These are phyloP conservation scores for Cyrtorhinus lividipennis DNA, from an alignment of 1,140 invertebrate genomes.

Conservation along the genomic window DNA sequence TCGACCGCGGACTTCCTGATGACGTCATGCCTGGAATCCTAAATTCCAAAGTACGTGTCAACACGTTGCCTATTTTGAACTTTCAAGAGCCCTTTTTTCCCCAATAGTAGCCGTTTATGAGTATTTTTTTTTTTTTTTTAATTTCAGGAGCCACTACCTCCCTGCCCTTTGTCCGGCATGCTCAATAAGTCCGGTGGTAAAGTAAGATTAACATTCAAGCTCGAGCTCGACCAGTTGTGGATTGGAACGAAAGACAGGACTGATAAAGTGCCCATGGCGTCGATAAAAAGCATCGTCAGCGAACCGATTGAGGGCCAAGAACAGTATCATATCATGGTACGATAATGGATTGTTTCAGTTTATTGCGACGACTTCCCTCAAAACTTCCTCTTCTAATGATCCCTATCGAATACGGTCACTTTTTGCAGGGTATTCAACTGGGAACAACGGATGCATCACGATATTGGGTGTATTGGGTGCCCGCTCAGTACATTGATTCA, in stretches of 20 bases:
- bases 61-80: constrained; percentile 3
- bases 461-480: constrained; percentile 93
- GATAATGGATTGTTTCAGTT: too few species aligned
- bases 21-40: constrained; percentile 79
- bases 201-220: constrained; percentile 82
- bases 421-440: constrained; percentile 66
- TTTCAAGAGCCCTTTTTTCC: not conserved
- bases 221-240: constrained; percentile 85
- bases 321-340: constrained; percentile 86
- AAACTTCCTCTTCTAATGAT: not conserved
- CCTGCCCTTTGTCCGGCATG: constrained; percentile 75
- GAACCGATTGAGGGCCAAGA: constrained; percentile 82
- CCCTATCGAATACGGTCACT: too few species aligned
- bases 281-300: constrained; percentile 67
- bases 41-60: constrained; percentile 47
- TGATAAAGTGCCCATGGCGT: constrained; percentile 81
- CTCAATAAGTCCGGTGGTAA: constrained; percentile 84
- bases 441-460: constrained; percentile 76
- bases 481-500: constrained; percentile 77
- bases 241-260: constrained; percentile 87
- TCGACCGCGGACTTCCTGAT: constrained; percentile 81
- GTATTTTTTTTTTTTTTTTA: constrained; percentile 11
- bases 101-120: constrained; percentile 17
- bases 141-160: constrained; percentile 60
- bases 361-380: constrained; percentile 25